Evolutionary conservation across 2,888 invertebrate species (phyloP), one percentile per base, ranked within the genome.

Genomic region (Anticlea derivata): DNA sequence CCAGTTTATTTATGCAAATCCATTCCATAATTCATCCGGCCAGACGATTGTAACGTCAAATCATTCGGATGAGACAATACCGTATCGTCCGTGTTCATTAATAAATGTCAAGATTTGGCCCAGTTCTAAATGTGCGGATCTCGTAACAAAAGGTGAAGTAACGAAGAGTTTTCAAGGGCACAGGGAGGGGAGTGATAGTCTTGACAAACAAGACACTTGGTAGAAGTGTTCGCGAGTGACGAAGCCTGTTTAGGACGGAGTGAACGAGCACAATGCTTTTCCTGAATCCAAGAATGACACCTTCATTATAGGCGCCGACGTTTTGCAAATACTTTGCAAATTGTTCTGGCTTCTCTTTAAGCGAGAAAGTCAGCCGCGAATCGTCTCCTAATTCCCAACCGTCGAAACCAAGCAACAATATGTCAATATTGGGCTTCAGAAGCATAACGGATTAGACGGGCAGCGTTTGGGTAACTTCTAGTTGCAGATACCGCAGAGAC

Each of bases 281-380:
- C 67, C 67, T 70, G 70, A 80, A 73, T 71, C 60, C 54, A 69
- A 78, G 75, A 80, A 80, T 82, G 83, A 83, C 82, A 77, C 78
- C 77, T 83, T 83, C 80, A 85, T 85, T 85, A 83, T 72, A 70
- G 66, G 53, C 64, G 75, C 69, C 81, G 83, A 84, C 81, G 76
- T 75, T 74, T 78, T 69, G 66, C 71, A 75, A 82, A 81, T 80
- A 79, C 77, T 77, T 71, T 39, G 65, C 63, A 72, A 77, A 80
- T 78, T 82, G 79, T 81, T 77, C 63, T 63, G 62, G 51, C 64
- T 51, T 48, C 63, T 50, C 58, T 61, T 57, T 22, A 55, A 70
- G 66, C 67, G 61, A 62, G 66, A 70, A 73, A 71, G 70, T 70
- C 67, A 60, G 54, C 60, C 55, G 31, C 47, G 52, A 56, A 49